These are phyloP conservation scores for Penaeus vannamei DNA, from an alignment of 1,140 invertebrate genomes.

Conservation along the genomic window DNA sequence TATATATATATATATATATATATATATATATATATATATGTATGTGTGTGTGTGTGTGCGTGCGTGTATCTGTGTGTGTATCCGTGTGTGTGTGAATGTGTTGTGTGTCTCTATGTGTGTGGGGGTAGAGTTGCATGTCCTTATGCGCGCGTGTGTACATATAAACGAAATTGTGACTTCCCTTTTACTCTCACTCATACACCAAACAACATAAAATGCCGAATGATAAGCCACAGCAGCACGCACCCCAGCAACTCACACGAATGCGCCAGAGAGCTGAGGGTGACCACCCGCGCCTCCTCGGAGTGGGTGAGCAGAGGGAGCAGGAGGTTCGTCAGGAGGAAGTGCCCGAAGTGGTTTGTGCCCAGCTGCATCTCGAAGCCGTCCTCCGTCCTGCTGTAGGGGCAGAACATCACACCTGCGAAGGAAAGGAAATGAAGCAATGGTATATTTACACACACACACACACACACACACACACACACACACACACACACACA, in stretches of 20 bases:
- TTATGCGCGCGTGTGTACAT: too few species aligned
- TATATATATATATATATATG: too few species aligned
- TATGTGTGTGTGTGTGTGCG: too few species aligned
- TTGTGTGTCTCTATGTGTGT: too few species aligned
- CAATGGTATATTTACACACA: neutral
- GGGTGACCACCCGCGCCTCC: conserved; percentile 86
- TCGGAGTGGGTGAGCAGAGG: conserved; percentile 74
- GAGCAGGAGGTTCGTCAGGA: conserved; percentile 73
- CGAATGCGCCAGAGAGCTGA: conserved; percentile 86
- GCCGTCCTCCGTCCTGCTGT: conserved; percentile 73
- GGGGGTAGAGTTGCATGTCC: too few species aligned
- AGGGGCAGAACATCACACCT: conserved; percentile 79
- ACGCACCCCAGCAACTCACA: conserved; percentile 38
- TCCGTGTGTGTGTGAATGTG: too few species aligned
- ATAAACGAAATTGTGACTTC: too few species aligned
- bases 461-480: neutral
- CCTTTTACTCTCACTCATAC: neutral
- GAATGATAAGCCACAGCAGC: too few species aligned
- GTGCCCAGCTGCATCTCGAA: conserved; percentile 74
- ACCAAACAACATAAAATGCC: too few species aligned
- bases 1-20: too few species aligned
- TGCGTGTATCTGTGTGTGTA: too few species aligned
- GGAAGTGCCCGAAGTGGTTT: conserved; percentile 74
- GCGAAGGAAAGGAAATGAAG: conserved; percentile 55
- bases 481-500: neutral